Evolutionary conservation across 2,888 invertebrate genomes (phyloP), one percentile per base, ranked within the genome.

Genomic region (Harpagoxenus sublaevis): DNA sequence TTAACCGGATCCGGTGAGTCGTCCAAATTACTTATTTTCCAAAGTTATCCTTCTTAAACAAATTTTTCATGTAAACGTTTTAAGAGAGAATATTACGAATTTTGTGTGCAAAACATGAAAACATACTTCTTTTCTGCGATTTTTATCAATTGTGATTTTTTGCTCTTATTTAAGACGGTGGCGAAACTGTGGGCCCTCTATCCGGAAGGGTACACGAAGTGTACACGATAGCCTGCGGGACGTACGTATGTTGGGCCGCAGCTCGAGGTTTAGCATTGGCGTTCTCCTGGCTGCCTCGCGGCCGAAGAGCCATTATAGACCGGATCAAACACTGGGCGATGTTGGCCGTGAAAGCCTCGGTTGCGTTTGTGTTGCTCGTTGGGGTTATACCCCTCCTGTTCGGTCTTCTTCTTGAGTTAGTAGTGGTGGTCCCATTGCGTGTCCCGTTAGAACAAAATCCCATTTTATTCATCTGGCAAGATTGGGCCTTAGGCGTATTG

Each of bases 401-500:
- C 93, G 99, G 99, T 0, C 95, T 99, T 87, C 96, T 99, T 74
- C 96, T 99, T 86, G 99, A 99, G 94, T 96, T 99, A 93, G 98
- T 98, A 4, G 96, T 98, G 31, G 98, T 99, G 28, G 98, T 99
- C 23, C 99, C 99, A 0, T 95, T 99, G 35, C 96, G 99, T 12
- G 99, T 99, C 39, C 98, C 99, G 0, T 96, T 99, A 4, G 97
- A 98, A 89, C 98, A 99, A 95, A 98, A 98, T 9, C 99, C 98
- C 0, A 97, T 98, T 51, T 96, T 98, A 83, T 98, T 98, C 94
- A 96, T 98, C 73, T 98, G 98, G 98, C 98, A 99, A 95, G 99
- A 99, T 95, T 99, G 99, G 99, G 99, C 99, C 0, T 96, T 99
- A 42, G 99, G 99, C 39, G 99, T 99, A 15, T 96, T 99, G 0